Conservation (phyloP, 2,888 invertebrate genomes). For the Mayetiola destructor region DNA sequence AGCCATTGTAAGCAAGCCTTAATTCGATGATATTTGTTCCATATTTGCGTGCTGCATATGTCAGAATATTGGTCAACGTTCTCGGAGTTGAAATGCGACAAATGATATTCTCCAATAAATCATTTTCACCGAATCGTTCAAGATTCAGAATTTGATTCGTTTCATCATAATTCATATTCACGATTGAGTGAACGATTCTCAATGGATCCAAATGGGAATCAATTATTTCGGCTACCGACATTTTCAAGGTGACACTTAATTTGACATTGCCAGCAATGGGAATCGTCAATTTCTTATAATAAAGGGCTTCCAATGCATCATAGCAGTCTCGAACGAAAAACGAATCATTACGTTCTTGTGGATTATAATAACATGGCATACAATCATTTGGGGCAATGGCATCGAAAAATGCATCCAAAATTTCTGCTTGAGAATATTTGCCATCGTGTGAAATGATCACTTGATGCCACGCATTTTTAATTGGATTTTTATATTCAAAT, state of each 20-base stretch:
- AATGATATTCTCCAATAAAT: constrained; percentile 16
- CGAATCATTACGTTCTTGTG: constrained; percentile 14
- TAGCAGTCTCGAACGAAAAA: constrained; percentile 19
- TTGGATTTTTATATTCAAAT: constrained; percentile 2
- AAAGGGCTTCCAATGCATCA: constrained; percentile 16
- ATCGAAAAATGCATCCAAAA: constrained; percentile 17
- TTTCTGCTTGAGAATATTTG: constrained; percentile 16
- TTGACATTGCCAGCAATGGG: background rate
- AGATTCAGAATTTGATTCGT: constrained; percentile 18
- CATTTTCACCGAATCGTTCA: constrained; percentile 14
- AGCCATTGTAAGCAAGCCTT: constrained; percentile 16
- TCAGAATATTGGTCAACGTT: constrained; percentile 15
- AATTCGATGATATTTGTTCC: constrained; percentile 16
- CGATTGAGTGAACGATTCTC: constrained; percentile 14
- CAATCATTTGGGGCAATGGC: constrained; percentile 15
- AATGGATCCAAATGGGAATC: constrained; percentile 18
- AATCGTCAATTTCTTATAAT: constrained; percentile 15
- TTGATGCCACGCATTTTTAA: constrained; percentile 19
- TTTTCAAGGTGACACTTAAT: constrained; percentile 15
- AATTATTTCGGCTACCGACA: constrained; percentile 18
- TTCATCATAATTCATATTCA: constrained; percentile 16
- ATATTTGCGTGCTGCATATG: constrained; percentile 15
- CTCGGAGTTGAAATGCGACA: constrained; percentile 15
- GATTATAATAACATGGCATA: constrained; percentile 19
- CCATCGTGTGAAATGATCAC: constrained; percentile 18